Evolutionary conservation across 1,140 invertebrate species (phyloP).

Genomic region (Rhagoletis zephyria): DNA sequence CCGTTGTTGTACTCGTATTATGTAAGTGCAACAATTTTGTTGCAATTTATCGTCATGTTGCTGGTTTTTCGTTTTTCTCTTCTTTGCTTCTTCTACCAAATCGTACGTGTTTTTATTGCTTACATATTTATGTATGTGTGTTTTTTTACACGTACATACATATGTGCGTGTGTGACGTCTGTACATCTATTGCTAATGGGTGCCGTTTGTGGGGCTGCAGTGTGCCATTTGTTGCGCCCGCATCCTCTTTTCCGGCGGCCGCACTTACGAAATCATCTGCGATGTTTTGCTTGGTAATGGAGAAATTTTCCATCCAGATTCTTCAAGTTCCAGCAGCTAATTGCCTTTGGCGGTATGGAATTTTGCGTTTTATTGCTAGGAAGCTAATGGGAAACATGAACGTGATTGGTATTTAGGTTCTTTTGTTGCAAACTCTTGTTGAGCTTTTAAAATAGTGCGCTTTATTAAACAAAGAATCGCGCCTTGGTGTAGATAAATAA

Average conservation of each 20-base stretch:
- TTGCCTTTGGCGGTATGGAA: conserved; percentile 38
- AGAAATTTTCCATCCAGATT: conserved; percentile 44
- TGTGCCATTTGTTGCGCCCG: neutral
- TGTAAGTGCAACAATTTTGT: conserved; percentile 52
- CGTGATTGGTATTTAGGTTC: conserved; percentile 33
- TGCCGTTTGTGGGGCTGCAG: neutral
- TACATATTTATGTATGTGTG: neutral
- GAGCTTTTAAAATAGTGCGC: neutral
- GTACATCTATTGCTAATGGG: neutral
- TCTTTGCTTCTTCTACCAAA: conserved; percentile 7
- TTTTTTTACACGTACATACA: neutral
- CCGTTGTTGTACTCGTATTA: conserved; percentile 18
- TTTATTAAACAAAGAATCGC: neutral
- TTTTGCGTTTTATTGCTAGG: conserved; percentile 35
- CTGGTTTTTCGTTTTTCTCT: neutral
- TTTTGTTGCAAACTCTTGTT: neutral
- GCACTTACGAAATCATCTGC: conserved; percentile 14
- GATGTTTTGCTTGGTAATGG: neutral
- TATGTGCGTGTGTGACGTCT: too few relatives aligned
- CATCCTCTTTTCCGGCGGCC: neutral
- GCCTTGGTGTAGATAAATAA: too few relatives aligned
- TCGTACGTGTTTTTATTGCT: conserved; percentile 36
- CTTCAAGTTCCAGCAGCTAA: conserved; percentile 40
- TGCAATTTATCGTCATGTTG: conserved; percentile 49
- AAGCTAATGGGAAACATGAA: conserved; percentile 1